These are phyloP conservation scores for Subacronicta megacephala DNA, from an alignment of 2,888 invertebrate genomes.

Conservation along the genomic window DNA sequence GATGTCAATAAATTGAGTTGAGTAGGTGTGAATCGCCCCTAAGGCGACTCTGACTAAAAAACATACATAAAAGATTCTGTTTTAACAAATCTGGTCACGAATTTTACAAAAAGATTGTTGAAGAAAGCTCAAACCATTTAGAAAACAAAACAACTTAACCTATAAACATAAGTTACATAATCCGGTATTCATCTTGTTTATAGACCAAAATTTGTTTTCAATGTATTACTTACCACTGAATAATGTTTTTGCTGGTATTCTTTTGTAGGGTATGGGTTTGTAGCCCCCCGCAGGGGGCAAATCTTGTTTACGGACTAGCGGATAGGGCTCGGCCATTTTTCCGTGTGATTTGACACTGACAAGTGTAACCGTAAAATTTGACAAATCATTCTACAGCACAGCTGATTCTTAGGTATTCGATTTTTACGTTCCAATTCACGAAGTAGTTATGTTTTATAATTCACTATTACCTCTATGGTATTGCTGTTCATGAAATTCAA, in stretches of 20 bases:
- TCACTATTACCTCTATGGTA: too few species aligned
- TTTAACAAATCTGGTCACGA: too few species aligned
- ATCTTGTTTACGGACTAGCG: slow-evolving; percentile 92
- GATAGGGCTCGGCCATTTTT: slow-evolving; percentile 77
- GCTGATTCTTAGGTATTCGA: slow-evolving; percentile 23
- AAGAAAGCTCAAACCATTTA: slow-evolving; percentile 9
- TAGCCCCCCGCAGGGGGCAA: slow-evolving; percentile 98
- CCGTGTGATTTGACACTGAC: slow-evolving; percentile 8
- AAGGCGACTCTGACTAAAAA: too few species aligned
- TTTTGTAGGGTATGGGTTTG: slow-evolving; percentile 92
- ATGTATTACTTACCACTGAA: slow-evolving; percentile 90
- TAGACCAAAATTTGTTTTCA: slow-evolving; percentile 15
- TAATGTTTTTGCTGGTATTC: slow-evolving; percentile 92
- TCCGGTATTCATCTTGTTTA: slow-evolving; percentile 37
- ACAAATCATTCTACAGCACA: slow-evolving; percentile 11
- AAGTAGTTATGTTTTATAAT: neutral
- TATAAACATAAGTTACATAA: slow-evolving; percentile 78
- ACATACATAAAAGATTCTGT: too few species aligned
- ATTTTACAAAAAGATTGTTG: neutral
- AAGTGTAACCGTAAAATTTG: too few species aligned
- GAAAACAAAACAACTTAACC: slow-evolving; percentile 66
- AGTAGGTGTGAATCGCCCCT: too few species aligned
- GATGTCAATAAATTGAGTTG: too few species aligned
- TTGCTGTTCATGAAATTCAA: too few species aligned
- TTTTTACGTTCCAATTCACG: slow-evolving; percentile 12